Evolutionary conservation across 2,797 vertebrate species (phyloP), one percentile per base, ranked within the genome.

Genomic region (Sparus aurata): DNA sequence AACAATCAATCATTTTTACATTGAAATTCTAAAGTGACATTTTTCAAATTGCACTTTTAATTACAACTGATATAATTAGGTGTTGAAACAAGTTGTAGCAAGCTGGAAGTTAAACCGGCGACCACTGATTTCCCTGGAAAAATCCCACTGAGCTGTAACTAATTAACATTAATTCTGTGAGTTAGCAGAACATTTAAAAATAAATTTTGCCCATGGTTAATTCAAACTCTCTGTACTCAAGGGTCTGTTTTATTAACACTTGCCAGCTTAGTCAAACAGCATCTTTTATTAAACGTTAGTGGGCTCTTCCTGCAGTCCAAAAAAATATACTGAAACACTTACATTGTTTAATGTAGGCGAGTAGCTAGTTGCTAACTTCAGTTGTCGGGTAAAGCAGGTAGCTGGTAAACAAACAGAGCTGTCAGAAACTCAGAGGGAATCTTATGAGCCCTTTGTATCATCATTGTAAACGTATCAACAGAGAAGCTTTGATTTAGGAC

Each of bases 131-230:
- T 41, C 54, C 8, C 22, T 55, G 2, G 20, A 47, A 61, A 38
- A 46, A 23, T 49, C 1, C 27, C 52, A 57, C 18, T 50, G 30
- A 30, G 12, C n/a, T 69, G 7, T 23, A 30, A 22, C 3, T 60
- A 45, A 69, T 54, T 54, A 47, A 69, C n/a, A 22, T 55, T 54
- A 16, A 30, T 55, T 50, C 12, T 79, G 38, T 25, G n/a, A 66
- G 22, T 30, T 41, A 27, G 22, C 4, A 1, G 54, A 73, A 59
- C 47, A 66, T 22, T 18, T 38, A 55, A 53, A 45, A 30, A 25
- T 10, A 62, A 34, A 75, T 38, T n/a, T 12, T 58, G 34, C 6
- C 58, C 41, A 34, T 13, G 30, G 13, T 58, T 58, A 72, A 66
- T 25, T n/a, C n/a, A 53, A n/a, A 23, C 25, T 57, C 13, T 57